Evolutionary conservation across 1,140 invertebrate genomes (phyloP).

Genomic region (Trichonephila inaurata): DNA sequence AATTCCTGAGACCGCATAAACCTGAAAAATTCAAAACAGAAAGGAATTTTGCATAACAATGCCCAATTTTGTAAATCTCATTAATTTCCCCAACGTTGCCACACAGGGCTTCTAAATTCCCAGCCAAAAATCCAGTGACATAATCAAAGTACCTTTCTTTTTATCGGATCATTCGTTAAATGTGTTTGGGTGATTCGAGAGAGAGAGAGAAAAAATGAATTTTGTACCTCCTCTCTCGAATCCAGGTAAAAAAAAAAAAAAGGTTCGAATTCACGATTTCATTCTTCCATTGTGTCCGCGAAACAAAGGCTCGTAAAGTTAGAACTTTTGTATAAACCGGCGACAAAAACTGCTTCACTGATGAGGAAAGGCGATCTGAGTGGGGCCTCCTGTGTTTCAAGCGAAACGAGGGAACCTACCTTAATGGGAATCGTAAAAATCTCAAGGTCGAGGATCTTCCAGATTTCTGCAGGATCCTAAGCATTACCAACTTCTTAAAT

Average conservation of each 20-base stretch:
- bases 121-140: not conserved
- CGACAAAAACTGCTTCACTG: not conserved
- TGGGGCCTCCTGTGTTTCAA: not conserved
- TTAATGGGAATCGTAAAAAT: not conserved
- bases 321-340: constrained; percentile 3
- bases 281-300: constrained; percentile 11
- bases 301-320: constrained; percentile 49
- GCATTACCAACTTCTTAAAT: too few relatives aligned
- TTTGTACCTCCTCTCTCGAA: not conserved
- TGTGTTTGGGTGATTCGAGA: not conserved
- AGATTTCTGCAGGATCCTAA: not conserved
- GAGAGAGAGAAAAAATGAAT: not conserved
- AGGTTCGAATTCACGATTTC: not conserved
- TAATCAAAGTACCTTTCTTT: not conserved
- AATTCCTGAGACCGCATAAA: not conserved
- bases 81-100: not conserved
- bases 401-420: not conserved
- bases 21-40: not conserved
- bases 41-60: constrained; percentile 12
- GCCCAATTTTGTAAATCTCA: not conserved
- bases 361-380: not conserved
- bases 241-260: not conserved
- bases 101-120: not conserved
- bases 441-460: not conserved
- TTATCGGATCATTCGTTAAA: not conserved